Conservation (phyloP, 2,113 vertebrate species). For the Malurus alboscapulatus region DNA sequence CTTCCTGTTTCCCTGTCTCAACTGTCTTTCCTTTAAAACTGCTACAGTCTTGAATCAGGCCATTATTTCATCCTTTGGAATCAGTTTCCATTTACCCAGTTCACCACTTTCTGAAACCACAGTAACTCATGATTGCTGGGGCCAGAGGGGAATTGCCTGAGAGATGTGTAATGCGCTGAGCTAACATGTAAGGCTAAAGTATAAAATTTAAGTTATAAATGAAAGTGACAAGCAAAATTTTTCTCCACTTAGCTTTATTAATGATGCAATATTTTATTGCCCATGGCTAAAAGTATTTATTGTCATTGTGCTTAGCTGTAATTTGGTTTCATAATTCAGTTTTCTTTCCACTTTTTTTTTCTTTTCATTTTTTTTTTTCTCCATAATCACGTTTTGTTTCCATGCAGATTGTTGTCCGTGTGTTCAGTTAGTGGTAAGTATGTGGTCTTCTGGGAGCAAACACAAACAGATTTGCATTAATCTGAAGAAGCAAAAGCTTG, state of each 20-base stretch:
- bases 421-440: background rate
- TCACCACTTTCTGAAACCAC: conserved; percentile 52
- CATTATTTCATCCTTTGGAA: conserved; percentile 63
- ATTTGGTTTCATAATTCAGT: conserved; percentile 52
- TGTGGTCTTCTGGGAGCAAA: background rate
- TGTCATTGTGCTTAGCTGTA: conserved; percentile 37
- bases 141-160: conserved; percentile 64
- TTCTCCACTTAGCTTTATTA: conserved; percentile 65
- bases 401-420: background rate
- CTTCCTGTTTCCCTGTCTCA: background rate
- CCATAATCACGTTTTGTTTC: background rate
- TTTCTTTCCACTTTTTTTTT: background rate
- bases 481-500: background rate
- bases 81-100: conserved; percentile 60
- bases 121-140: conserved; percentile 58
- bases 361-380: background rate
- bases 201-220: conserved; percentile 68
- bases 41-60: conserved; percentile 7
- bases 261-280: conserved; percentile 62
- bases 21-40: conserved; percentile 7
- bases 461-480: background rate
- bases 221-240: conserved; percentile 66
- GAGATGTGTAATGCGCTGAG: conserved; percentile 59
- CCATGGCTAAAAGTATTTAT: conserved; percentile 54
- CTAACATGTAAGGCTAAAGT: conserved; percentile 51